Evolutionary conservation across 2,797 vertebrate genomes (phyloP).

Genomic region (Enteromius treurensis): DNA sequence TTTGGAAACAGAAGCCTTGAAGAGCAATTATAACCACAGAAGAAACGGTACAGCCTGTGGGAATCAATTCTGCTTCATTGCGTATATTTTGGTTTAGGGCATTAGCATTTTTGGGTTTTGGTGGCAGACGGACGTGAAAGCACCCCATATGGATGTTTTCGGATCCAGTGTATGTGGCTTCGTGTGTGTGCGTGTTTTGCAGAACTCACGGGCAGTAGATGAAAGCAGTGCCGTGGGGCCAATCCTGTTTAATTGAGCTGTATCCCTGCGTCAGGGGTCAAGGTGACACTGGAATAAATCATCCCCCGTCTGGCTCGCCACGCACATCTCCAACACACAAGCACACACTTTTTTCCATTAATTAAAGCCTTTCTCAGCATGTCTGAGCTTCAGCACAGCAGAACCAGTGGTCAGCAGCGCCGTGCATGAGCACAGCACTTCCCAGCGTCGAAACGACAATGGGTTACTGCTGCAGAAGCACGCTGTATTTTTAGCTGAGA

Average conservation of each 20-base stretch:
- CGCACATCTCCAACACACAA: background rate
- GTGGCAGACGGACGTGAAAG: background rate
- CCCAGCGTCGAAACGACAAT: background rate
- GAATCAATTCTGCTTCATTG: background rate
- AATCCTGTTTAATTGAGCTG: conserved; percentile 73
- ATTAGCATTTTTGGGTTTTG: background rate
- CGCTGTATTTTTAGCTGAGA: conserved; percentile 4
- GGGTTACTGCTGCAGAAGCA: conserved; percentile 11
- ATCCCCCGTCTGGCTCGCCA: conserved; percentile 41
- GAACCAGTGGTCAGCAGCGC: conserved; percentile 8
- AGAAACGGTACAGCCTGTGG: background rate
- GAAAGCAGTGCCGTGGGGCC: conserved; percentile 64
- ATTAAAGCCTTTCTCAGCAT: conserved; percentile 37
- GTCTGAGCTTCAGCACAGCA: conserved; percentile 11
- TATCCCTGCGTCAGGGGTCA: conserved; percentile 73
- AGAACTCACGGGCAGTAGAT: conserved; percentile 31
- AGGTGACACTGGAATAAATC: conserved; percentile 78
- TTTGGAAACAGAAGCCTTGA: conserved; percentile 4
- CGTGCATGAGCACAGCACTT: conserved; percentile 2
- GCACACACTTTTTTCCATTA: conserved; percentile 15
- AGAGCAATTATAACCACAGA: background rate
- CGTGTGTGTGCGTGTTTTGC: conserved; percentile 2
- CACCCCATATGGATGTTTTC: conserved; percentile 3
- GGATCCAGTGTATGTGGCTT: background rate
- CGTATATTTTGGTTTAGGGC: conserved; percentile 1